Evolutionary conservation across 1,140 invertebrate genomes (phyloP).

Genomic region (Panulirus ornatus): DNA sequence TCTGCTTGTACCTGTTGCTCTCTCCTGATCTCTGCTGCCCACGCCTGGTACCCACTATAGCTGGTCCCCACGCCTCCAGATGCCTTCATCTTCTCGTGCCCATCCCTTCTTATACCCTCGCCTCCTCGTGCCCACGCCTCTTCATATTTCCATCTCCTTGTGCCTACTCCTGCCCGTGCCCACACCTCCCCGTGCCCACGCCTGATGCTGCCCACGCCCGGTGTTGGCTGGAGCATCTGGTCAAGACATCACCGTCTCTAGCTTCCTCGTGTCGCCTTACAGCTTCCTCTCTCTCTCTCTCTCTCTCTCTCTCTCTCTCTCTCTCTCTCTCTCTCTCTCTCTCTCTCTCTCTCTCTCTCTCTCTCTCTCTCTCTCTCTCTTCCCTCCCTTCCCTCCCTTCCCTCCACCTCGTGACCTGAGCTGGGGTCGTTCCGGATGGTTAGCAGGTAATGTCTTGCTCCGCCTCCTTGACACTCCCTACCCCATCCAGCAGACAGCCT

Average conservation of each 20-base stretch:
- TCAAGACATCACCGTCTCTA: neutral
- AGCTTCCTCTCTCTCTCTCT: neutral
- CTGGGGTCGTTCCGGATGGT: constrained; percentile 31
- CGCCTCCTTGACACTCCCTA: constrained; percentile 7
- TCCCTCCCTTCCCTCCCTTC: neutral
- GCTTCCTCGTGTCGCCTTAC: neutral
- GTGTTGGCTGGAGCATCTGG: neutral
- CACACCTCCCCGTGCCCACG: neutral
- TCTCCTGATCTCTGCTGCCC: too few relatives aligned
- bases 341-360: neutral
- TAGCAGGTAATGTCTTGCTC: constrained; percentile 27
- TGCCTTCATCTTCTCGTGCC: too few relatives aligned
- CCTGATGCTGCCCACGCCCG: neutral
- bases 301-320: neutral
- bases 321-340: neutral
- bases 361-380: neutral
- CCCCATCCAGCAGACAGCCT: too few relatives aligned
- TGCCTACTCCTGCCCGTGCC: neutral
- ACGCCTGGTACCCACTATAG: too few relatives aligned
- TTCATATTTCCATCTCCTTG: neutral
- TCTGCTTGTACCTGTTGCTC: too few relatives aligned
- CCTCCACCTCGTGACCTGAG: constrained; percentile 16
- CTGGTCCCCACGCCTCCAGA: too few relatives aligned
- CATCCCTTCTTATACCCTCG: too few relatives aligned
- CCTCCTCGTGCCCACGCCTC: neutral